Percentiles rank a stretch among this genome's conserved stretches.
These are phyloP conservation scores for Knipowitschia caucasica DNA, from an alignment of 2,797 vertebrate genomes.

Conservation along the genomic window DNA sequence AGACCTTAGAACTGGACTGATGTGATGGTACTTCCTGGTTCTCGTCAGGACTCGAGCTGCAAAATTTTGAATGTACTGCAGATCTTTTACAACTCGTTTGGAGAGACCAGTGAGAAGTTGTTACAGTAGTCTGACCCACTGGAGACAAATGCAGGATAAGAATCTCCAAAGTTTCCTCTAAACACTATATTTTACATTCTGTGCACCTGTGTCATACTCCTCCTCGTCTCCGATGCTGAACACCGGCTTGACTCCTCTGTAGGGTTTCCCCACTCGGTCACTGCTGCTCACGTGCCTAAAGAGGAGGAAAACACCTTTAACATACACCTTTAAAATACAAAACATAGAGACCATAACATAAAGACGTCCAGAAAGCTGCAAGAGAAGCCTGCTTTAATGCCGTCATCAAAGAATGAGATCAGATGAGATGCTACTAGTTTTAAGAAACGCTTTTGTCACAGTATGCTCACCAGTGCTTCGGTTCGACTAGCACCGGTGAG, in stretches of 20 bases:
- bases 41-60: no score
- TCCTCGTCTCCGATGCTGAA: slow-evolving; percentile 98
- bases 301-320: no score
- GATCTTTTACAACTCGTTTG: no score
- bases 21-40: no score
- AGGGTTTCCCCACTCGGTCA: slow-evolving; percentile 93
- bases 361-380: slow-evolving; percentile 35
- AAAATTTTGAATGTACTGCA: no score
- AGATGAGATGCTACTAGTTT: slow-evolving; percentile 18
- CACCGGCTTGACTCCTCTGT: slow-evolving; percentile 95
- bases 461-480: slow-evolving; percentile 52
- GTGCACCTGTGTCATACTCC: slow-evolving; percentile 97
- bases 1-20: no score
- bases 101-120: no score
- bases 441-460: slow-evolving; percentile 26
- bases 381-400: slow-evolving; percentile 31
- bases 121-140: no score
- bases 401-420: slow-evolving; percentile 44
- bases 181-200: slow-evolving; percentile 1
- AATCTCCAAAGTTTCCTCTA: no score
- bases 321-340: neutral
- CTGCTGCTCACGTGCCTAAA: slow-evolving; percentile 96
- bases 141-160: no score
- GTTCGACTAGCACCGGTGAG: slow-evolving; percentile 43
- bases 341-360: slow-evolving; percentile 29